Evolutionary conservation across 2,113 vertebrate genomes (phyloP), one percentile per base, ranked within the genome.

Genomic region (Anhinga rufa): DNA sequence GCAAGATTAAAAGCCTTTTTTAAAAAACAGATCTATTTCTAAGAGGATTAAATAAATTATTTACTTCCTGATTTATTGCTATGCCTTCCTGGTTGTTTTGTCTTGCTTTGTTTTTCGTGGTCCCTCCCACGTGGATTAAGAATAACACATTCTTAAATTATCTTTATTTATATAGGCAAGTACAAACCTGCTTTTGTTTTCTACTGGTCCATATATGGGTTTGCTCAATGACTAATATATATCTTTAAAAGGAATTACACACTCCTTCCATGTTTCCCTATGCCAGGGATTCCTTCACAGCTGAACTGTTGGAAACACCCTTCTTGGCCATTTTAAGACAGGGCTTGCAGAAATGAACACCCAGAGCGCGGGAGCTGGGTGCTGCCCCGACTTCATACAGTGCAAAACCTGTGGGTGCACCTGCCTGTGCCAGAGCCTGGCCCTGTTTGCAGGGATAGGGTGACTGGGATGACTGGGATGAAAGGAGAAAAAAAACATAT

Each of bases 121-220:
- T 44, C 36, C 32, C 31, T 57, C 65, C 82, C 55, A 61, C 1
- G 0, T 3, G 55, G 65, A 38, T 77, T 38, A 44, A 70, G 40
- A 62, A 11, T 9, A 60, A 3, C 57, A 29, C 34, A 3, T 36
- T 18, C 1, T 4, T 8, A 34, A 68, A 4, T 0, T 3, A 31
- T 71, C 69, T n/a, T 1, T 13, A 25, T 61, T 76, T 9, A 51
- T 1, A 14, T 2, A 36, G 66, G 65, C 88, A 68, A 86, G 75
- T 3, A 7, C 42, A 54, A 68, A 66, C 82, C 75, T 19, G 48
- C 21, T 28, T 18, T 6, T 52, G 69, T 34, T 25, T 65, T 21
- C 69, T 61, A 9, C 70, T 4, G 5, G 14, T 25, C 40, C 13
- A 0, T 7, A 0, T 3, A 0, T 0, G 52, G 36, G 28, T 11